These are phyloP conservation scores for Cataglyphis albicans DNA, from an alignment of 2,888 invertebrate species.

Conservation along the genomic window DNA sequence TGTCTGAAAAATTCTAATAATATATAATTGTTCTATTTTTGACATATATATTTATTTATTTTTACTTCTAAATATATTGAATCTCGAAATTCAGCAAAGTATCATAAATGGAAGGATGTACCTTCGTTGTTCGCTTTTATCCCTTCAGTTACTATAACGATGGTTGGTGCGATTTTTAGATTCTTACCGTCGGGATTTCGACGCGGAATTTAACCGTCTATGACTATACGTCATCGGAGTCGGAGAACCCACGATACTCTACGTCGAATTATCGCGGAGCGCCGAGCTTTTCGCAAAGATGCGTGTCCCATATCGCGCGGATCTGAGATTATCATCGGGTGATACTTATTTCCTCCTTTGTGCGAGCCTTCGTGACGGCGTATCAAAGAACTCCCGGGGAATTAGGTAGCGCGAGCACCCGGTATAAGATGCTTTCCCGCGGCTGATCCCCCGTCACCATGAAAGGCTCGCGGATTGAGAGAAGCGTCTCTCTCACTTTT, in stretches of 20 bases:
- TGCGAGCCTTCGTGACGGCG: slow-evolving; percentile 68
- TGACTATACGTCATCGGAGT: not conserved
- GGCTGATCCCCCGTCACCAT: slow-evolving; percentile 76
- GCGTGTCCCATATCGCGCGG: slow-evolving; percentile 70
- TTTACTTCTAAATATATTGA: not conserved
- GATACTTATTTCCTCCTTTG: slow-evolving; percentile 83
- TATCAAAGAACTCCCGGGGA: slow-evolving; percentile 78
- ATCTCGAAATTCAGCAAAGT: not conserved
- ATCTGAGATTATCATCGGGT: slow-evolving; percentile 74
- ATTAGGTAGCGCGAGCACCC: slow-evolving; percentile 76
- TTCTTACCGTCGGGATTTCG: slow-evolving; percentile 21
- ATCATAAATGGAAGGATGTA: not conserved
- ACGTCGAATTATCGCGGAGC: slow-evolving; percentile 39
- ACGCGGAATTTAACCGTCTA: slow-evolving; percentile 31
- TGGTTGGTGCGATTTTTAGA: not conserved
- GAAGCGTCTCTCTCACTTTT: slow-evolving; percentile 21
- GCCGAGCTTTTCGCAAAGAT: not conserved
- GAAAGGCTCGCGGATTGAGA: slow-evolving; percentile 70
- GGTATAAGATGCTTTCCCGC: slow-evolving; percentile 77
- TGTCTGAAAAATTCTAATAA: not conserved
- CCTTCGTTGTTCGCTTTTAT: not conserved
- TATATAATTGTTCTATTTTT: not conserved
- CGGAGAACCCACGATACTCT: not conserved
- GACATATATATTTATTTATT: not conserved
- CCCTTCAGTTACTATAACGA: not conserved